Evolutionary conservation across 1,140 invertebrate species (phyloP).

Genomic region (Ostrea denselamellosa): DNA sequence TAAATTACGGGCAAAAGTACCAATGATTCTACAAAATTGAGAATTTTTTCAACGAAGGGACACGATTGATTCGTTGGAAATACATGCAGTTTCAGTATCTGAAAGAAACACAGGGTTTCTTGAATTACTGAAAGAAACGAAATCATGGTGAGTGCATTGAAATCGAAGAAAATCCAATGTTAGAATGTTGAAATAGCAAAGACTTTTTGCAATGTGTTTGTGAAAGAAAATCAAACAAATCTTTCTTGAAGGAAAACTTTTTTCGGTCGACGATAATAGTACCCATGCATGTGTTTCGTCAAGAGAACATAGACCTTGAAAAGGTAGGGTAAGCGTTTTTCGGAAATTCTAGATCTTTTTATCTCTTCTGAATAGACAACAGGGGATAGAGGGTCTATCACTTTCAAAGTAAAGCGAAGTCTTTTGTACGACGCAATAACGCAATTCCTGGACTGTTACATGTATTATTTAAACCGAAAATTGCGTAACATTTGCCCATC

Average conservation of each 20-base stretch:
- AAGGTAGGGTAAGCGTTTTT: background rate
- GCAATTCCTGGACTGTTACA: background rate
- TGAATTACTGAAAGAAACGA: too few species aligned
- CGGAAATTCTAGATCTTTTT: background rate
- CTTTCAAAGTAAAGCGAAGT: background rate
- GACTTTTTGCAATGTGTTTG: too few species aligned
- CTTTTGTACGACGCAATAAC: background rate
- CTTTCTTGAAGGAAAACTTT: background rate
- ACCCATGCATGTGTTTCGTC: background rate
- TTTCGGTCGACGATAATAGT: background rate
- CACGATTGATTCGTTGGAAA: too few species aligned
- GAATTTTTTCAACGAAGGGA: too few species aligned
- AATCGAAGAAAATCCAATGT: too few species aligned
- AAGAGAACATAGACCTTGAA: background rate
- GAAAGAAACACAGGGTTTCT: too few species aligned
- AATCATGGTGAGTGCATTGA: too few species aligned
- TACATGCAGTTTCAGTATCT: too few species aligned
- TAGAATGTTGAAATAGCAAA: too few species aligned
- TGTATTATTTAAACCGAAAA: slow-evolving; percentile 1
- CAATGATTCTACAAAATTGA: too few species aligned
- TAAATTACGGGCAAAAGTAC: too few species aligned
- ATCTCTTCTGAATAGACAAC: background rate
- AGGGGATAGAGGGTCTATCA: background rate
- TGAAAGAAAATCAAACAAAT: too few species aligned
- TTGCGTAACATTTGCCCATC: background rate